A percentile compares a stretch with the other conserved stretches of the same genome.
Evolutionary conservation across 2,888 invertebrate species (phyloP).

Genomic region (Dynastes tityus): DNA sequence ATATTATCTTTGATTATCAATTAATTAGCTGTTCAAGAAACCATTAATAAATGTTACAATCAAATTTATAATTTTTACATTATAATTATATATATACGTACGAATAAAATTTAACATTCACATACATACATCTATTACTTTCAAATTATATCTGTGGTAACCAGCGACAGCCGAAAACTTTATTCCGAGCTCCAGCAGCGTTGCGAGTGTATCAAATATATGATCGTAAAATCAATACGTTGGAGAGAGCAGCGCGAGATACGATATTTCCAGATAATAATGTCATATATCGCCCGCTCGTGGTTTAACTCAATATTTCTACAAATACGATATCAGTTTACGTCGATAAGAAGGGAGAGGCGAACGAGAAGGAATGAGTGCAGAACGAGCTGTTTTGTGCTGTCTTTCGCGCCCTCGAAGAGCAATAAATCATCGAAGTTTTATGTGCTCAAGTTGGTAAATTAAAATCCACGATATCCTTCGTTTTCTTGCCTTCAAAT

Average conservation of each 20-base stretch:
- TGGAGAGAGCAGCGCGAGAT: constrained; percentile 14
- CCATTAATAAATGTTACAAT: too few relatives aligned
- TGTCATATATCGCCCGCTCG: constrained; percentile 42
- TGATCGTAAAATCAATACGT: constrained; percentile 35
- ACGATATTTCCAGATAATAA: constrained; percentile 43
- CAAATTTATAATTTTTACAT: too few relatives aligned
- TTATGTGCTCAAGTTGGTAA: constrained; percentile 43
- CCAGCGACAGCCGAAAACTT: background rate
- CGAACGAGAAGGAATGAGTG: background rate
- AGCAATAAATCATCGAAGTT: constrained; percentile 46
- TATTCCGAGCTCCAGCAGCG: constrained; percentile 18
- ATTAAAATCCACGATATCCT: constrained; percentile 28
- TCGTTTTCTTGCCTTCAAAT: constrained; percentile 12
- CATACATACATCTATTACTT: background rate
- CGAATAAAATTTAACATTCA: too few relatives aligned
- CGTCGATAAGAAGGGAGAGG: constrained; percentile 32
- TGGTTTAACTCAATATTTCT: constrained; percentile 45
- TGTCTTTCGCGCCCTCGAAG: constrained; percentile 29
- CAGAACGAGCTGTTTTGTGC: constrained; percentile 25
- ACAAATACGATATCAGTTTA: constrained; percentile 46
- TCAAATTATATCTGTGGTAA: background rate
- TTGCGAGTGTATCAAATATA: constrained; percentile 22
- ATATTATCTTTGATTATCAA: too few relatives aligned
- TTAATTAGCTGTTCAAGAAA: too few relatives aligned
- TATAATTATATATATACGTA: too few relatives aligned